Percentiles rank a stretch among this genome's conserved stretches.
phyloP scores from a whole-genome alignment of 2,113 vertebrate species.

The Saguinus midas region DNA sequence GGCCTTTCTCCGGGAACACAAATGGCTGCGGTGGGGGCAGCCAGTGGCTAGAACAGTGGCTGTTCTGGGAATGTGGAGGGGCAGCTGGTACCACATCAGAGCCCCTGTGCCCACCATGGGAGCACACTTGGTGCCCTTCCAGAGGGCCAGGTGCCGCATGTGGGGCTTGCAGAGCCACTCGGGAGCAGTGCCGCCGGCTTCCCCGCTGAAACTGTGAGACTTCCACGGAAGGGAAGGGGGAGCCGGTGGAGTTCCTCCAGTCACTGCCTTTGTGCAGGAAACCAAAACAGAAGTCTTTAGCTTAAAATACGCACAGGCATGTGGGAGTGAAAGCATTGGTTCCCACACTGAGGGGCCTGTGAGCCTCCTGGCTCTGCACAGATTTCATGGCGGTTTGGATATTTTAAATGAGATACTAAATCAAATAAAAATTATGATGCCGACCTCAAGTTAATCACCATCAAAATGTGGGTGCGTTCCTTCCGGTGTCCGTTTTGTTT shows the following conservation, averaged over 20 bases:
- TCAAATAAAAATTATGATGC: background rate
- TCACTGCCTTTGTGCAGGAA: fast-evolving
- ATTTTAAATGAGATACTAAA: background rate
- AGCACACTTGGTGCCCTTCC: background rate
- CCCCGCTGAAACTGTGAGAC: background rate
- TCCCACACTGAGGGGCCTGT: fast-evolving
- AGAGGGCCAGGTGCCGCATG: background rate
- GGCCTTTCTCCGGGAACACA: background rate
- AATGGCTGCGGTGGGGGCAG: background rate
- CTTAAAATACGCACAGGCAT: fast-evolving
- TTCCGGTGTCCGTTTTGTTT: background rate
- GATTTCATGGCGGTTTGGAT: background rate
- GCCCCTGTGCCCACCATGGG: background rate
- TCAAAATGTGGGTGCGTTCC: background rate
- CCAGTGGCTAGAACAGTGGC: background rate
- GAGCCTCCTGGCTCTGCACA: fast-evolving
- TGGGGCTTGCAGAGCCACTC: background rate
- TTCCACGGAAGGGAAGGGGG: fast-evolving
- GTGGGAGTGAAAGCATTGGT: background rate
- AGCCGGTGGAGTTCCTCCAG: background rate
- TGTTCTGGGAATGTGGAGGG: background rate
- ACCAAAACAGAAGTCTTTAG: background rate
- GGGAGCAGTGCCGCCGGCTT: background rate
- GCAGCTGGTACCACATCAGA: background rate
- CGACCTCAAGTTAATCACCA: background rate